Base-by-base conservation (phyloP, 2,113 vertebrate species). In the Pachycephala philippinensis region DNA sequence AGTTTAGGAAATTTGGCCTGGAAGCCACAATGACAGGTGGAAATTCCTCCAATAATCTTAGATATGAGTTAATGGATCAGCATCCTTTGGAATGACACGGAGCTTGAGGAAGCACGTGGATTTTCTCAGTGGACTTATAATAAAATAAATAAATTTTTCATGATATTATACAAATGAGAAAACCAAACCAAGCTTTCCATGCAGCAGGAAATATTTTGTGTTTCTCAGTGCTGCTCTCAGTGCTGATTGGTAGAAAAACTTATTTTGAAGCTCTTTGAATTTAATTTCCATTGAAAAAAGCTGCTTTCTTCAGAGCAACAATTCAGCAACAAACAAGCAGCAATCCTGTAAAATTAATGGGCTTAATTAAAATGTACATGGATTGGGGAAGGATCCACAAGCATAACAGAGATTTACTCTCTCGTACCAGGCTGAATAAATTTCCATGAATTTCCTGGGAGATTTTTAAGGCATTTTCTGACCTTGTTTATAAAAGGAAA, bases 281-380 rank as follows among this genome's bases (percentile, higher is more conserved):
- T 56, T 45, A 39, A 81, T 97, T 93, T 93, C 92, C n/a, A 39
- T 82, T 79, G 37, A 56, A 78, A 78, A 54, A 79, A 87, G 10
- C 33, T 68, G 30, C 63, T 94, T 95, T 53, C 54, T 95, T 89
- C 37, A 50, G 82, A 86, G 68, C 85, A 92, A 81, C 87, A 90
- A 84, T 90, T 71, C 63, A 42, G 56, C 70, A 84, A 70, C 88
- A 90, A 90, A 90, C 85, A 91, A 94, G 74, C 37, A 61, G 86
- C 33, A 74, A 84, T 82, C 85, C 83, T 97, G 86, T 90, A 87
- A 97, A 93, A 93, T 92, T 94, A 94, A 93, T 93, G 85, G 83
- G 60, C 87, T 93, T 97, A 96, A 95, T 96, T 97, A 94, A 95
- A 92, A 84, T 89, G 84, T 89, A 56, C 81, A 93, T 30, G 61